A percentile compares a stretch with the other conserved stretches of the same genome.
Conservation (phyloP, 2,113 vertebrate genomes). For the Coreoperca whiteheadi region DNA sequence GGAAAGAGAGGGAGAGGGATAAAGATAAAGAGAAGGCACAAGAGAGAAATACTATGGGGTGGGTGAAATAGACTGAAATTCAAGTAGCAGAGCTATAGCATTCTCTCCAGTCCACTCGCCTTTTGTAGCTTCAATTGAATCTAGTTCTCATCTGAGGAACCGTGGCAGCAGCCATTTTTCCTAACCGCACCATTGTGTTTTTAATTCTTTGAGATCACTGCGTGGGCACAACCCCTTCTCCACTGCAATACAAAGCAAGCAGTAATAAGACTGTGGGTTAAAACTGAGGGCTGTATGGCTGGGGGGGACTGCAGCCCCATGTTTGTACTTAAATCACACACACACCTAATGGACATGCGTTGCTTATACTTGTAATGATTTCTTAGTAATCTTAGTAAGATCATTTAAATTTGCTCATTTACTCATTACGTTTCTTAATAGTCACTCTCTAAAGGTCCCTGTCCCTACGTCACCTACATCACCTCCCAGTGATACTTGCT, state of each 20-base stretch:
- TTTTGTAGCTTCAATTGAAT: slow-evolving; percentile 73
- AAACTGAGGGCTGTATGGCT: background rate
- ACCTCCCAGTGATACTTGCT: background rate
- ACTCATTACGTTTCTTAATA: background rate
- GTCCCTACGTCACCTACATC: background rate
- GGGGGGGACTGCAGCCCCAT: background rate
- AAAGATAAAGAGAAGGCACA: slow-evolving; percentile 56
- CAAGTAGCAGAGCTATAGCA: slow-evolving; percentile 38
- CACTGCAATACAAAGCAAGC: slow-evolving; percentile 23
- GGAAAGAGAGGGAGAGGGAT: slow-evolving; percentile 18
- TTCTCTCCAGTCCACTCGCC: slow-evolving; percentile 52
- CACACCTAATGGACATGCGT: slow-evolving; percentile 3
- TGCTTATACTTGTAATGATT: background rate
- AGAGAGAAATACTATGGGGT: slow-evolving; percentile 44
- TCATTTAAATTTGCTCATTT: background rate
- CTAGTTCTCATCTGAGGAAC: slow-evolving; percentile 33
- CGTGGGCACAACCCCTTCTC: slow-evolving; percentile 15
- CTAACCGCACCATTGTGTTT: slow-evolving; percentile 45
- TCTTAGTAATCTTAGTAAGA: background rate
- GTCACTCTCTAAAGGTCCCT: background rate
- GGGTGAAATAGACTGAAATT: slow-evolving; percentile 57
- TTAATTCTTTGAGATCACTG: slow-evolving; percentile 61
- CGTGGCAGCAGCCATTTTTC: slow-evolving; percentile 38
- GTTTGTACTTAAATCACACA: slow-evolving; percentile 35
- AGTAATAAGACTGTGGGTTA: slow-evolving; percentile 29